These are phyloP conservation scores for Meteorus colon DNA, from an alignment of 2,888 invertebrate genomes.

Conservation along the genomic window DNA sequence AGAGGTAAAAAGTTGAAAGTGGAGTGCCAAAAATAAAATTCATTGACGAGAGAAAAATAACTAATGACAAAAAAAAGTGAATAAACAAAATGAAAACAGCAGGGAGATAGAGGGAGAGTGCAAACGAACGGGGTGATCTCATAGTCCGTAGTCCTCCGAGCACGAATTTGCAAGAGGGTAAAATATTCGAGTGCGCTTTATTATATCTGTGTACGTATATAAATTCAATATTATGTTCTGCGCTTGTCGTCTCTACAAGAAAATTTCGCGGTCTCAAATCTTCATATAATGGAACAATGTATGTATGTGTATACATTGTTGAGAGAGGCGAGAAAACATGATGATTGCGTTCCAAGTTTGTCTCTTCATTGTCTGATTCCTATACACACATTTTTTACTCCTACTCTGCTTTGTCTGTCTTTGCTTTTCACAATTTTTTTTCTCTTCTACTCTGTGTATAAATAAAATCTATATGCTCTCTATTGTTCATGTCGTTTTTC, in stretches of 20 bases:
- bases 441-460: background rate
- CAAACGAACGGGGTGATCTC: slow-evolving; percentile 7
- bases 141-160: background rate
- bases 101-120: background rate
- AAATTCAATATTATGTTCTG: background rate
- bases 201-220: background rate
- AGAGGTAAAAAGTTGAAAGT: slow-evolving; percentile 57
- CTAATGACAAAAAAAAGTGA: background rate
- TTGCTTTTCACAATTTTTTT: slow-evolving; percentile 12
- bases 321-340: slow-evolving; percentile 18
- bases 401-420: background rate
- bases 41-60: slow-evolving; percentile 22
- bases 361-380: slow-evolving; percentile 24
- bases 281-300: background rate
- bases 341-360: slow-evolving; percentile 35
- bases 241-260: slow-evolving; percentile 15
- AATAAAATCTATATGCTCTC: background rate
- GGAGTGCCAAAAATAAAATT: slow-evolving; percentile 54
- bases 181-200: slow-evolving; percentile 1
- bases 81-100: background rate
- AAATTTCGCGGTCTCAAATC: slow-evolving; percentile 12
- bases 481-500: background rate
- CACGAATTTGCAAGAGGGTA: slow-evolving; percentile 25
- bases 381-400: slow-evolving; percentile 2
- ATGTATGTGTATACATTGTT: background rate